A percentile compares a stretch with the other conserved stretches of the same genome.
phyloP scores from a whole-genome alignment of 2,797 vertebrate species.

The Dermochelys coriacea region DNA sequence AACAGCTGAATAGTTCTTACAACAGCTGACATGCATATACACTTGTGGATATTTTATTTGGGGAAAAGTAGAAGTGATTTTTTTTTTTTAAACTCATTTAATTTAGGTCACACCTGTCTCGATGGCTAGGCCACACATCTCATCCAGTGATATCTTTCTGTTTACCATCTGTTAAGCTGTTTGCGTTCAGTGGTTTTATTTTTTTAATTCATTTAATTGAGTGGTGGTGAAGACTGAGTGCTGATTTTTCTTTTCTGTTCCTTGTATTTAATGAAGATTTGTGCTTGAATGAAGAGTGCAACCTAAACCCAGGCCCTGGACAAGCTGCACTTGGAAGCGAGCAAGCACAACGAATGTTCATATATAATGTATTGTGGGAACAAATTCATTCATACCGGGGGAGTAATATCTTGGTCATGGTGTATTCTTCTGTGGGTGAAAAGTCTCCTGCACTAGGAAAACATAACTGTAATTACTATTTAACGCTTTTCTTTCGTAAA shows the following conservation, averaged over 20 bases:
- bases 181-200: background rate
- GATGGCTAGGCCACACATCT: background rate
- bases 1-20: background rate
- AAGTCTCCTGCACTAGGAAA: conserved; percentile 59
- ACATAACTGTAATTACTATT: conserved; percentile 32
- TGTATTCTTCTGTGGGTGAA: conserved; percentile 26
- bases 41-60: background rate
- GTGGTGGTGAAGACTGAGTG: conserved; percentile 88
- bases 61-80: background rate
- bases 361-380: conserved; percentile 61
- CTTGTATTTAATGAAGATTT: conserved; percentile 64
- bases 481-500: conserved; percentile 40
- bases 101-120: background rate
- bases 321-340: conserved; percentile 91
- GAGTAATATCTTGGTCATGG: conserved; percentile 20
- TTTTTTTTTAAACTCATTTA: background rate
- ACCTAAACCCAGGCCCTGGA: conserved; percentile 90
- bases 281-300: conserved; percentile 98
- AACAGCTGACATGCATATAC: background rate
- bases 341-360: conserved; percentile 79
- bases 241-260: conserved; percentile 82
- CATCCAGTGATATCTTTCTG: background rate
- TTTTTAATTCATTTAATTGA: conserved; percentile 65
- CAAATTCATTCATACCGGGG: conserved; percentile 59
- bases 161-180: background rate